phyloP scores from a whole-genome alignment of 2,888 invertebrate genomes.

The Boloria euphrosyne region DNA sequence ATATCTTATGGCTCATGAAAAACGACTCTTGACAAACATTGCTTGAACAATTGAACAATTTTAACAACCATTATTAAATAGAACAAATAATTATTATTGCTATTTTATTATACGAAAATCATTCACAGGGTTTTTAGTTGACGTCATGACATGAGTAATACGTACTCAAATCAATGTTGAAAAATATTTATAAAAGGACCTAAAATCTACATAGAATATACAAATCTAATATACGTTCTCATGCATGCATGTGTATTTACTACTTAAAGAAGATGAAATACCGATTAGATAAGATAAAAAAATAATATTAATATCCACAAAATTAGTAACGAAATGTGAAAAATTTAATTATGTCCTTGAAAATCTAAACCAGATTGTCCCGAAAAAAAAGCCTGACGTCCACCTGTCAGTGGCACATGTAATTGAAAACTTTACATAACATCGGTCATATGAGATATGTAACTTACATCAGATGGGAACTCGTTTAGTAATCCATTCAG shows the following conservation, averaged over 20 bases:
- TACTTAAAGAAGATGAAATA: too few relatives aligned
- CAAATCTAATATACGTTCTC: too few relatives aligned
- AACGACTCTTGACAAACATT: too few relatives aligned
- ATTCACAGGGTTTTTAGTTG: slow-evolving; percentile 3
- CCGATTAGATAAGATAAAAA: background rate
- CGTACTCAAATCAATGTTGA: background rate
- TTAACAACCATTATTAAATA: background rate
- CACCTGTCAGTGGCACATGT: slow-evolving; percentile 29
- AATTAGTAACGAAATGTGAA: background rate
- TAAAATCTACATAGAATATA: background rate
- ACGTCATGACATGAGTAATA: slow-evolving; percentile 1
- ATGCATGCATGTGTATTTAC: too few relatives aligned
- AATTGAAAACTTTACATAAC: slow-evolving; percentile 28
- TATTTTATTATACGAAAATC: too few relatives aligned
- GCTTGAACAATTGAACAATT: too few relatives aligned
- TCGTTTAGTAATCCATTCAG: slow-evolving; percentile 35
- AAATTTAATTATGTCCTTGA: background rate
- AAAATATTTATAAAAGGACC: background rate
- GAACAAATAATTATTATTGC: too few relatives aligned
- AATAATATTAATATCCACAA: background rate
- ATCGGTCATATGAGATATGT: background rate
- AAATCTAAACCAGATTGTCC: background rate
- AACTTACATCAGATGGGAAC: slow-evolving; percentile 36
- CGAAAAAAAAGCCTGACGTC: slow-evolving; percentile 25
- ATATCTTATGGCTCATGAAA: too few relatives aligned